Evolutionary conservation across 2,797 vertebrate species (phyloP), one percentile per base, ranked within the genome.

Genomic region (Gorsachius magnificus): DNA sequence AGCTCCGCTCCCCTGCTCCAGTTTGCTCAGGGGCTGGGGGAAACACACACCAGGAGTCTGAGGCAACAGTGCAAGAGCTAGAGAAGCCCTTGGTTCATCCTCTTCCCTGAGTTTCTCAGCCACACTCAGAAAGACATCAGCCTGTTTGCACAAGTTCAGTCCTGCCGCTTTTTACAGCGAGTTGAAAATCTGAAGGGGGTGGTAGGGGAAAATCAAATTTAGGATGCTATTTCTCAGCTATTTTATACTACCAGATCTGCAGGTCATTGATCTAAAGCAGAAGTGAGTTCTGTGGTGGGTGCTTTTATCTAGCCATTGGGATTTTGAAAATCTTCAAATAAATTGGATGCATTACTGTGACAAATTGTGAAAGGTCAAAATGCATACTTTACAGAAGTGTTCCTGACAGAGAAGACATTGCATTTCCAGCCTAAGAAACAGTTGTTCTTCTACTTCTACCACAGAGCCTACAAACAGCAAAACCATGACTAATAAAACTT

Each of bases 141-240:
- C 81, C 79, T 86, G 76, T 6, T 78, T 38, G 72, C 53, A 95
- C 89, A 96, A 80, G 93, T 94, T 64, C 60, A 76, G 71, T 92
- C 91, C 87, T 95, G 94, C 24, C 4, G 1, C 7, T 41, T 83
- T 82, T 83, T 56, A 85, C 75, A 87, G 41, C 2, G 1, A 61
- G 74, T 5, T 63, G 84, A n/a, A 72, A 87, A 78, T 66, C 70
- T 74, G 33, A 45, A 82, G 89, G 38, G 38, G 74, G 16, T 31
- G 57, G 54, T 18, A 54, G 41, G 29, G 46, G 36, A 82, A 89
- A 81, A 41, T 72, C 25, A 84, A 8, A 25, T n/a, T 22, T 20
- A 12, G 66, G 74, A 25, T 75, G 43, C 19, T 81, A 12, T 36
- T 90, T 68, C 80, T 66, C 72, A 77, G 45, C 24, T 66, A 13